A percentile compares a stretch with the other conserved stretches of the same genome.
Evolutionary conservation across 2,888 invertebrate species (phyloP).

Genomic region (Ophion ventricosus): DNA sequence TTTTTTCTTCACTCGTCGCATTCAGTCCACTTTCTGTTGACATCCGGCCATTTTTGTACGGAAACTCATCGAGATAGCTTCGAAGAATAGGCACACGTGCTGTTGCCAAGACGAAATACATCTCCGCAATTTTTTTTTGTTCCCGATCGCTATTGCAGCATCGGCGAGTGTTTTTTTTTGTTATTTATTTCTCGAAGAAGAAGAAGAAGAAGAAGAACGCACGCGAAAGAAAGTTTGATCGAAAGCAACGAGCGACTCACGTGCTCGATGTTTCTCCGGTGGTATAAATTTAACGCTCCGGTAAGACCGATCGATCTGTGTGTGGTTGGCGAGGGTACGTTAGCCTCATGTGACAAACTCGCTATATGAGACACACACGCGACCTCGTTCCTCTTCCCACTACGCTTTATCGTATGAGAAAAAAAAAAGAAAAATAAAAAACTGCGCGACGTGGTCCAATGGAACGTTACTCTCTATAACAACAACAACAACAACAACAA

Average conservation of each 20-base stretch:
- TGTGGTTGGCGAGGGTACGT: conserved; percentile 56
- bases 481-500: neutral
- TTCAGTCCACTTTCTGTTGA: too few relatives aligned
- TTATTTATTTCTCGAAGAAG: neutral
- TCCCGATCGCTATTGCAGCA: neutral
- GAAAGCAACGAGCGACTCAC: conserved; percentile 28
- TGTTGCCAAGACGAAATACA: neutral
- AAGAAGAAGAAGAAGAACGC: neutral
- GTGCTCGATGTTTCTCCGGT: conserved; percentile 54
- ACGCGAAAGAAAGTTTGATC: neutral
- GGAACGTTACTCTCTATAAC: neutral
- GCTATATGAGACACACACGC: conserved; percentile 54
- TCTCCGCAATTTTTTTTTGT: neutral
- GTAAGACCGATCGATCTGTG: conserved; percentile 59
- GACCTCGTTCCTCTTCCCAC: conserved; percentile 56
- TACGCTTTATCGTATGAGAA: neutral
- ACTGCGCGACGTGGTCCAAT: neutral
- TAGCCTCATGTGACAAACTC: conserved; percentile 60
- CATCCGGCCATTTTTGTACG: too few relatives aligned
- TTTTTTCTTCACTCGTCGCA: too few relatives aligned
- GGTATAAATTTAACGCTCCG: conserved; percentile 42
- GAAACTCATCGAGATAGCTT: too few relatives aligned
- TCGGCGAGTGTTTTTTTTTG: too few relatives aligned
- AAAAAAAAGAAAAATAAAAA: neutral
- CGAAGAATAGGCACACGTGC: too few relatives aligned